Percentiles rank a stretch among this genome's conserved stretches.
Evolutionary conservation across 1,140 invertebrate species (phyloP).

Genomic region (Heliconius congener): DNA sequence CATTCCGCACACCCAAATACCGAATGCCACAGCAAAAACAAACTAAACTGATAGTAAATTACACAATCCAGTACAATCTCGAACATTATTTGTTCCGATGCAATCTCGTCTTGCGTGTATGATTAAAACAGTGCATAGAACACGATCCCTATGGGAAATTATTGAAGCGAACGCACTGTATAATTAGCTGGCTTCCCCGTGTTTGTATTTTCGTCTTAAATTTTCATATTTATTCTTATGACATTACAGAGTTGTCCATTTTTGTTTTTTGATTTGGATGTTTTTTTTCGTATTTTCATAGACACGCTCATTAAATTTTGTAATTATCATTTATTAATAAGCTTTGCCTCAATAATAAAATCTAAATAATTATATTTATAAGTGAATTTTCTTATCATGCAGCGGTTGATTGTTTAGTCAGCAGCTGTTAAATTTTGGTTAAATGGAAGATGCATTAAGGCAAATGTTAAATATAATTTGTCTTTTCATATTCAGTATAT

Average conservation of each 20-base stretch:
- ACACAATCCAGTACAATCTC: constrained; percentile 63
- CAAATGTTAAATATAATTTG: too few species aligned
- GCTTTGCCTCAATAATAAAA: too few species aligned
- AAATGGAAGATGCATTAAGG: too few species aligned
- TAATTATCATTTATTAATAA: too few species aligned
- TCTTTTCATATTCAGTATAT: too few species aligned
- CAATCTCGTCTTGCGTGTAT: constrained; percentile 75
- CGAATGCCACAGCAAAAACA: constrained; percentile 44
- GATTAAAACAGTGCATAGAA: constrained; percentile 75
- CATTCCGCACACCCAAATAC: constrained; percentile 28
- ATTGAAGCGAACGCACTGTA: constrained; percentile 70
- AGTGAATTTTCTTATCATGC: too few species aligned
- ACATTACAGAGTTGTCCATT: not conserved
- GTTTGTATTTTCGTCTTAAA: constrained; percentile 46
- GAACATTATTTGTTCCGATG: constrained; percentile 71
- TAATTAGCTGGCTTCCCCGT: constrained; percentile 64
- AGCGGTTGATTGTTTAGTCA: too few species aligned
- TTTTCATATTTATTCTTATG: constrained; percentile 3
- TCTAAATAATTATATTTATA: too few species aligned
- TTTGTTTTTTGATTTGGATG: not conserved
- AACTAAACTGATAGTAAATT: constrained; percentile 68
- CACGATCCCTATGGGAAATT: constrained; percentile 73
- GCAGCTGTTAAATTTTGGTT: too few species aligned
- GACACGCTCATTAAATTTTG: too few species aligned
- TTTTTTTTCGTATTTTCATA: too few species aligned